Evolutionary conservation across 2,797 vertebrate genomes (phyloP), one percentile per base, ranked within the genome.

Genomic region (Thalassophryne amazonica): DNA sequence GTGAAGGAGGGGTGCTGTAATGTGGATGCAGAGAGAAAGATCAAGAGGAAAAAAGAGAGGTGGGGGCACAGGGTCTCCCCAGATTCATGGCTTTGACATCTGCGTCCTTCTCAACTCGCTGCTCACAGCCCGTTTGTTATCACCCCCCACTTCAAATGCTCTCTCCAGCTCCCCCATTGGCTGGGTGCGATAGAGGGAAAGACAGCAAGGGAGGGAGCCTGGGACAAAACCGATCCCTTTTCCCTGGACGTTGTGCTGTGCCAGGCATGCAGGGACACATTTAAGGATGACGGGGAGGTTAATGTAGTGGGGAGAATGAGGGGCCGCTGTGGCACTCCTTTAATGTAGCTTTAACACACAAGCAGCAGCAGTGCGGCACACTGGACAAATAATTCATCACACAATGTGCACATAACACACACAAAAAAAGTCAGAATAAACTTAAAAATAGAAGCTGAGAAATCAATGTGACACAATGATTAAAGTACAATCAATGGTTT

Each of bases 21-120:
- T 55, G 24, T 21, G 41, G 42, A 65, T 42, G 53, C 54, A 53
- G 60, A 48, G 56, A 49, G 41, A 60, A 52, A 55, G 59, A 51
- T 6, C 5, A 33, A 60, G 37, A 39, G 11, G 22, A 46, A 40
- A 36, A 14, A 11, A n/a, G 18, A 19, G 27, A 1, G 7, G 46
- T 63, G 49, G 17, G 42, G 37, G 43, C 39, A 63, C 19, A n/a
- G 40, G 63, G 73, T 55, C 47, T 81, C 79, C 80, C 73, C 77
- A 90, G 91, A 96, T 93, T 92, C 93, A 93, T 88, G 49, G 86
- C 84, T 94, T 89, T 94, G 93, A 95, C 95, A 98, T 95, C 93
- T 95, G 93, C 88, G 95, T 96, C 96, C 95, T 97, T 98, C 95
- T 93, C 94, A 90, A 94, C 72, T 94, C 87, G 78, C 80, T 92